A percentile compares a stretch with the other conserved stretches of the same genome.
phyloP scores from a whole-genome alignment of 2,797 vertebrate genomes.

The Neosalanx taihuensis region DNA sequence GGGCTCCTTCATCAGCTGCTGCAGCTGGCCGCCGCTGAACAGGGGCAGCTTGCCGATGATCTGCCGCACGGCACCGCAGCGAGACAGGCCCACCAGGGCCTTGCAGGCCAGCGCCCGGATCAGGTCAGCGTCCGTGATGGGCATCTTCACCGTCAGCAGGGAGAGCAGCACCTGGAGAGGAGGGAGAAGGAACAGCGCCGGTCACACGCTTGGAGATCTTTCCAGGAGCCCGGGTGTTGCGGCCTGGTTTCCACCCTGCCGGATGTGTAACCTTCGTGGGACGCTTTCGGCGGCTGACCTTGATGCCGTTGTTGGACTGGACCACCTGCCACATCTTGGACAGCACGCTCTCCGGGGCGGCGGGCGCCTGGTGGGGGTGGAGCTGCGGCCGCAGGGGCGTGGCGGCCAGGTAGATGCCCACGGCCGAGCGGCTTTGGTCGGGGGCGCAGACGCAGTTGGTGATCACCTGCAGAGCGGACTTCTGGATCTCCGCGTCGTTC shows the following conservation, averaged over 20 bases:
- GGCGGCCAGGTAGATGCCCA: slow-evolving; percentile 84
- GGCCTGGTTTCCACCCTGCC: too few relatives aligned
- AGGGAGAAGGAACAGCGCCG: not conserved
- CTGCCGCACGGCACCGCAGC: slow-evolving; percentile 86
- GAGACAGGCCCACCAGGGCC: slow-evolving; percentile 88
- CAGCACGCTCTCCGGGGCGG: slow-evolving; percentile 82
- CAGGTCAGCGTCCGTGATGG: slow-evolving; percentile 93
- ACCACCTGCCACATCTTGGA: slow-evolving; percentile 95
- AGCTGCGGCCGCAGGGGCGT: slow-evolving; percentile 70
- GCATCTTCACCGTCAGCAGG: slow-evolving; percentile 88
- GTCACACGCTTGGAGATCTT: not conserved
- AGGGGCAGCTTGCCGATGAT: slow-evolving; percentile 97
- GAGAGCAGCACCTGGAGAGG: slow-evolving; percentile 80
- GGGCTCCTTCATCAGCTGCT: slow-evolving; percentile 96
- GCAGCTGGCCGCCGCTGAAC: slow-evolving; percentile 93
- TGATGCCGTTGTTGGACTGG: slow-evolving; percentile 97
- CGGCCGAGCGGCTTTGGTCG: slow-evolving; percentile 84
- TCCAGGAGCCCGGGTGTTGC: too few relatives aligned
- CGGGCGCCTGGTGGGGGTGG: slow-evolving; percentile 76
- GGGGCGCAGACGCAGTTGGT: slow-evolving; percentile 95
- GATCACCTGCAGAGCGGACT: slow-evolving; percentile 94
- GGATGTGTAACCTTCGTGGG: too few relatives aligned
- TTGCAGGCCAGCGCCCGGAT: slow-evolving; percentile 90
- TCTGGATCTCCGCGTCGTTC: slow-evolving; percentile 96
- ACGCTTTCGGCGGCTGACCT: slow-evolving; percentile 59